Base-by-base conservation (phyloP, 2,797 vertebrate genomes). In the Oryzias dopingdopingensis region DNA sequence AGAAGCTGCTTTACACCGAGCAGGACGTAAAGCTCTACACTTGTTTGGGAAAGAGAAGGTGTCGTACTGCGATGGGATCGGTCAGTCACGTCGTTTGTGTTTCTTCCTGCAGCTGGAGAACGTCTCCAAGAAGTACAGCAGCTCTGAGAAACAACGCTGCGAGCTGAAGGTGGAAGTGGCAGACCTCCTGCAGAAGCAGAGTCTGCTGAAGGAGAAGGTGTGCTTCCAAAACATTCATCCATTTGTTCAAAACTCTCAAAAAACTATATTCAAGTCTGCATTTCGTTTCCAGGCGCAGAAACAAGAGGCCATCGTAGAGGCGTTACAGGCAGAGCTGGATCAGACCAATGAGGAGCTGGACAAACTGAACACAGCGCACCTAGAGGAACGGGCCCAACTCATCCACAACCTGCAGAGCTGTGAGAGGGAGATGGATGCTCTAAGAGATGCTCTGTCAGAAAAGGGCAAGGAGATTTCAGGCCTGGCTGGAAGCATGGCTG, bases 321-420 rank as follows among this genome's bases (percentile, higher is more conserved):
- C 77, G 0, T 81, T 95, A 55, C 93, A 94, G 57, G 74, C 83
- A 2, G 95, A 96, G 43, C 85, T 97, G 6, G 93, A 95, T 44
- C 95, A 96, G 88, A 94, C 94, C 0, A 95, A 90, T 0, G 95
- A 97, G 62, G 95, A 97, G 70, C 91, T 97, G 61, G 94, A 96
- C 74, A 94, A 93, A 58, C 66, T 97, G 2, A 97, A 97, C 62
- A 80, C 81, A 0, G 86, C 90, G 44, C 94, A 96, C 77, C 72
- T 96, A 66, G 94, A 95, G 59, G 95, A 97, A 59, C 89, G 95
- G 64, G 92, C 93, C 7, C 94, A 95, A 20, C 92, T 96, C 59
- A 95, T 97, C 76, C 92, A 95, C 20, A 93, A 95, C 65, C 91
- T 97, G 0, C 95, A 97, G 64, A 92, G 92, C 82, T 77, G 94